Base-by-base conservation (phyloP, 2,113 vertebrate genomes). In the Vulpes ferrilata region DNA sequence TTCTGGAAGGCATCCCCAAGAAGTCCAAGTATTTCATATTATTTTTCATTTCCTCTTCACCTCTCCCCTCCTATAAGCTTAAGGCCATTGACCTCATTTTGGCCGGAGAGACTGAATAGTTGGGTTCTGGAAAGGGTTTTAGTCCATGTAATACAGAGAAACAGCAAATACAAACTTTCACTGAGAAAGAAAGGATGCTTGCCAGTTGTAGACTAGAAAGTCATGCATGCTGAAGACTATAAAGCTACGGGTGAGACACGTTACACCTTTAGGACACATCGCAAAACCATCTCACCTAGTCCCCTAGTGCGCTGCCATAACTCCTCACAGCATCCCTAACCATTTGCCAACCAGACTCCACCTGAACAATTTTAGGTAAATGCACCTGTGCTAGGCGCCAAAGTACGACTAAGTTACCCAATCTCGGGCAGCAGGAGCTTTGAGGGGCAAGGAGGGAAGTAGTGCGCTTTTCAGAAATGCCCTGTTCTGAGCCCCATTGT, bases 51-150 rank as follows among this genome's bases (percentile, higher is more conserved):
- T 65, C 53, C 59, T 67, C 48, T 48, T 85, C 80, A 12, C 15
- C 0, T 32, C 22, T 5, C 16, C 5, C 12, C 4, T 9, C 11
- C 59, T 15, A 7, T 0, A 20, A 20, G 35, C n/a, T 76, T 35
- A 79, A 15, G 48, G 51, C 20, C n/a, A 16, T 7, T 32, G 35
- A 65, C 76, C 16, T 43, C 20, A 15, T 16, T 55, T 65, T n/a
- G 60, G 23, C 7, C 57, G 71, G 15, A 57, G 15, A 60, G 30
- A 65, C 23, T 43, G 67, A 5, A 17, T 0, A 5, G 32, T 13
- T 67, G 62, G 53, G 7, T 25, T 81, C 67, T 48, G 20, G n/a
- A 64, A 55, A 73, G 16, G n/a, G 19, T 65, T 55, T 80, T 59
- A 55, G 35, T 78, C 69, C 62, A 25, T 59, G n/a, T 69, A 43